phyloP scores from a whole-genome alignment of 1,140 invertebrate genomes.

The Cherax quadricarinatus region DNA sequence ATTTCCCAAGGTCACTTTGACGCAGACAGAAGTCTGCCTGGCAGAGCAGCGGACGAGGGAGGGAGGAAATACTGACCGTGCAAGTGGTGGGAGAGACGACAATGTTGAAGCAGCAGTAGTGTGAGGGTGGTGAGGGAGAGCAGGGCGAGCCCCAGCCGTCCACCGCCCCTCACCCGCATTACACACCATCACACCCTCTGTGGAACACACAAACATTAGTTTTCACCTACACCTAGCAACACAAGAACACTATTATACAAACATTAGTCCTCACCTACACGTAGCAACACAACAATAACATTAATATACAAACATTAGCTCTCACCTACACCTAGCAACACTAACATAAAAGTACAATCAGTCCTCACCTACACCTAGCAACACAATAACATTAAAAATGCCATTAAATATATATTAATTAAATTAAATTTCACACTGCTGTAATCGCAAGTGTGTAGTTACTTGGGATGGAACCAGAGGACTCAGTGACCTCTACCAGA shows the following conservation, averaged over 20 bases:
- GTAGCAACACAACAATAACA: too few species aligned
- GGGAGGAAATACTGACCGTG: constrained; percentile 29
- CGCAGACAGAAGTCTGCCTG: not conserved
- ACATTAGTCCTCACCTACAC: not conserved
- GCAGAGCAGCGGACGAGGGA: not conserved
- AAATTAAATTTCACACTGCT: too few species aligned
- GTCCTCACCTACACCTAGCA: too few species aligned
- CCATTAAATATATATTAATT: too few species aligned
- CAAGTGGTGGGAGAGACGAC: constrained; percentile 40
- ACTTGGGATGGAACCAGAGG: too few species aligned
- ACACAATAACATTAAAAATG: too few species aligned
- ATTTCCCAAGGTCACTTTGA: not conserved
- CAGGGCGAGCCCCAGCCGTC: constrained; percentile 59
- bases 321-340: too few species aligned
- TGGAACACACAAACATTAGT: not conserved
- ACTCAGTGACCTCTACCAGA: too few species aligned
- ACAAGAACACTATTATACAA: not conserved
- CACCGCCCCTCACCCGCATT: constrained; percentile 57
- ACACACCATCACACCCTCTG: constrained; percentile 63
- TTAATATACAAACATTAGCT: too few species aligned
- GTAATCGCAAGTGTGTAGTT: too few species aligned
- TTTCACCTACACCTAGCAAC: not conserved
- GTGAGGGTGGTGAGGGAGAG: constrained; percentile 61
- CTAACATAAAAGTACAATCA: too few species aligned
- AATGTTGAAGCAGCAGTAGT: constrained; percentile 55